Conservation (phyloP, 2,888 invertebrate genomes). For the Caenorhabditis sp. region DNA sequence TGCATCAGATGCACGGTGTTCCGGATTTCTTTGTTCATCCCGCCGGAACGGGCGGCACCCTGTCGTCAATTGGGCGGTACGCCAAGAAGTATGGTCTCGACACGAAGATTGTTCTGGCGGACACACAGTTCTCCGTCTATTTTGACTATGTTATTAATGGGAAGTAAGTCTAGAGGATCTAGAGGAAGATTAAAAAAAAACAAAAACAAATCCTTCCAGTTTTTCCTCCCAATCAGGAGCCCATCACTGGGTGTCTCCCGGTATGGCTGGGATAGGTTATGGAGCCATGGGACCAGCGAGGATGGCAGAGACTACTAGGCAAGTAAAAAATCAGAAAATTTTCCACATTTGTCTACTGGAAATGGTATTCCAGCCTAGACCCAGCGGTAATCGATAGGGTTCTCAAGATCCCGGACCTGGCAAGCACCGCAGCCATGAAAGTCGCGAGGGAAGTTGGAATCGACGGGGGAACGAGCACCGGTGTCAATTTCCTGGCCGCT, state of each 20-base stretch:
- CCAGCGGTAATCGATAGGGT: constrained; percentile 74
- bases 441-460: constrained; percentile 62
- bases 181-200: too few species aligned
- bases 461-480: constrained; percentile 72
- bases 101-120: constrained; percentile 67
- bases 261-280: constrained; percentile 72
- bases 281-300: constrained; percentile 64
- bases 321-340: not conserved
- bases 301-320: constrained; percentile 70
- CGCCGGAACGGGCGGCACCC: constrained; percentile 75
- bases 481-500: constrained; percentile 74
- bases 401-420: constrained; percentile 76
- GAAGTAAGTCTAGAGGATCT: constrained; percentile 25
- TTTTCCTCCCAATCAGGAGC: constrained; percentile 64
- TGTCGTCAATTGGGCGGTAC: constrained; percentile 70
- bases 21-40: constrained; percentile 73
- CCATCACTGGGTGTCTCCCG: constrained; percentile 62
- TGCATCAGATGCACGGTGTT: constrained; percentile 50
- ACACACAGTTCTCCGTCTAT: constrained; percentile 69
- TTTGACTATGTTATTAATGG: constrained; percentile 66
- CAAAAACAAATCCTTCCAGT: too few species aligned
- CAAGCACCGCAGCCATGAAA: constrained; percentile 77
- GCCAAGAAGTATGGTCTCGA: constrained; percentile 63
- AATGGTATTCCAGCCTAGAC: constrained; percentile 71
- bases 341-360: too few species aligned